Evolutionary conservation across 2,888 invertebrate species (phyloP), one percentile per base, ranked within the genome.

Genomic region (Eulithis testata): DNA sequence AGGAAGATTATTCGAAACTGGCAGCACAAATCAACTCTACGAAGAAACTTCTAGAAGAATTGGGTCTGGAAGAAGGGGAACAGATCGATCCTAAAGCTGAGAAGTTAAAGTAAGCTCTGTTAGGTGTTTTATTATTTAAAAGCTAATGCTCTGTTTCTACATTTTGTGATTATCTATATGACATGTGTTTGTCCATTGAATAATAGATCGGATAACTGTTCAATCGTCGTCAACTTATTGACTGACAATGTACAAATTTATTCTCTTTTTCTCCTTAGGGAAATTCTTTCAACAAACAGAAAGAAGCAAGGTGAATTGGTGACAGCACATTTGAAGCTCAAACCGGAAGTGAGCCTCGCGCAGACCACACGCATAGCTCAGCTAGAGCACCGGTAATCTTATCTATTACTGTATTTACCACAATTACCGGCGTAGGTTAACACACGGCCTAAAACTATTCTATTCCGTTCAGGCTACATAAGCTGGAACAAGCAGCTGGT

Each of bases 401-500:
- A 53, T 21, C 31, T 27, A 8, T 11, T 45, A 47, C 7, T 40
- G 8, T 40, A 9, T 40, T 40, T 40, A 9, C 40, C 40, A 40
- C 8, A 9, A 7, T 37, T 37, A 37, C 8, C 37, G 5, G 6
- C 37, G 37, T 21, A 21, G 21, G 21, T 21, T 21, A 21, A 21
- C 21, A 21, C 21, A 21, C 21, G 21, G 21, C 2, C 2, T 21
- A 21, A 21, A 21, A 21, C 2, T 21, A 21, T 21, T 21, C 21
- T 21, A 21, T 21, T 21, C 21, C 21, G 21, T 79, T 77, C 75
- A 95, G 97, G 76, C 89, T 99, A 69, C 97, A 97, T 79, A 95
- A 96, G 76, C 83, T 99, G 65, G 98, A 99, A 89, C 95, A 95
- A 77, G 95, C 96, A 1, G 94, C 99, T 36, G 98, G 98, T 2